These are phyloP conservation scores for Percopsis omiscomaycus DNA, from an alignment of 2,797 vertebrate species.

Conservation along the genomic window DNA sequence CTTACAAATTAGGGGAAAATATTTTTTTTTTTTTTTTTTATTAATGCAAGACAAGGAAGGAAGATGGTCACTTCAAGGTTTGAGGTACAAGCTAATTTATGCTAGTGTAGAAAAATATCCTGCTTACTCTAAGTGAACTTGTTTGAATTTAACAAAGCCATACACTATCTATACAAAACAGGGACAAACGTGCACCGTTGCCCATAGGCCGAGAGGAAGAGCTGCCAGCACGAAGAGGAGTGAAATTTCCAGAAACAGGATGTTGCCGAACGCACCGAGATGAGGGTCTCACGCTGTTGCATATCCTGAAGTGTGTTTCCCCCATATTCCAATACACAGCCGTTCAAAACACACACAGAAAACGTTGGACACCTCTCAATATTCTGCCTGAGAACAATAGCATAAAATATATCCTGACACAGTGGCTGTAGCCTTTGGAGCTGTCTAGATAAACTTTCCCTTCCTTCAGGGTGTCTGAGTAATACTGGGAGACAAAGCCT, in stretches of 20 bases:
- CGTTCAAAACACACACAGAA: slow-evolving; percentile 17
- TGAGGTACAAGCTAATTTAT: background rate
- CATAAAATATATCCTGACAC: slow-evolving; percentile 38
- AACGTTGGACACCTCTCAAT: slow-evolving; percentile 44
- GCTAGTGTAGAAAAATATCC: background rate
- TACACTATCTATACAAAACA: no score
- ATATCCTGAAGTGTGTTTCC: slow-evolving; percentile 38
- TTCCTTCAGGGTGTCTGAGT: slow-evolving; percentile 50
- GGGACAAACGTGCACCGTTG: background rate
- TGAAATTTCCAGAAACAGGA: slow-evolving; percentile 47
- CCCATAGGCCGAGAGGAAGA: background rate
- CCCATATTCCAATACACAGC: slow-evolving; percentile 5
- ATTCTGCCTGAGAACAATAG: slow-evolving; percentile 56
- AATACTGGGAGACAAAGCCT: slow-evolving; percentile 39
- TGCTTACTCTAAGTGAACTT: background rate
- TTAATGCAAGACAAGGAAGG: slow-evolving; percentile 13
- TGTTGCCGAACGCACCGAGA: slow-evolving; percentile 39
- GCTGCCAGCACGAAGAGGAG: background rate
- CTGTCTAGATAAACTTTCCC: slow-evolving; percentile 55
- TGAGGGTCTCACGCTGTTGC: slow-evolving; percentile 35
- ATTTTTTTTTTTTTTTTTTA: slow-evolving; percentile 13
- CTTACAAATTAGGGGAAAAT: slow-evolving; percentile 4
- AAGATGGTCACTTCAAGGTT: slow-evolving; percentile 4
- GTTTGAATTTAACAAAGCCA: background rate
- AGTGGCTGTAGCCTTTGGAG: slow-evolving; percentile 47